Base-by-base conservation (phyloP, 2,888 invertebrate species). In the Euplexia lucipara region DNA sequence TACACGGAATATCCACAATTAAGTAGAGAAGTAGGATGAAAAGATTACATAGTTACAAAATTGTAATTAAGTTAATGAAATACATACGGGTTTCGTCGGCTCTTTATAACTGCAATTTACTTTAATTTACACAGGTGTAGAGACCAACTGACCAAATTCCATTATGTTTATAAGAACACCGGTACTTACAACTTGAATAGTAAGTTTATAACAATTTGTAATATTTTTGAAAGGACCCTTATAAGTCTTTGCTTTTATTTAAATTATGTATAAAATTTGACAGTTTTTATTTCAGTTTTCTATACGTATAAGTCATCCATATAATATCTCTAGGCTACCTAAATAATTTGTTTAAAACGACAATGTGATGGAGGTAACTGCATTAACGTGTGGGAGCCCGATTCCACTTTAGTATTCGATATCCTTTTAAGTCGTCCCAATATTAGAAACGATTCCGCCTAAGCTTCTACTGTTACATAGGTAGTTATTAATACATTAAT, bases 11-110 rank as follows among this genome's bases (percentile, higher is more conserved):
- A n/a, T n/a, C n/a, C n/a, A 45, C 54, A 62, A 74, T 78, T 74
- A 78, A 22, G 10, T 20, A 6, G 16, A 49, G 53, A 74, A 78
- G n/a, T 61, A 78, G 66, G 49, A 73, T 73, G 60, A 65, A 73
- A 78, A 78, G 51, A 61, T 57, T 53, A 39, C 63, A 42, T 20
- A 60, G 63, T 70, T 56, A 12, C 48, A 54, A 78, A 66, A 54
- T 59, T 45, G 1, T 26, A 72, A 69, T 59, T 16, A 59, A 22
- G 18, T 30, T 51, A 77, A 71, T 71, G 71, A 34, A 53, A 34
- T 26, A 57, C 44, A 60, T 20, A 57, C 44, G 8, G 47, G 70
- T 61, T 61, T 57, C 34, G 71, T 70, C 35, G 22, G 32, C n/a
- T 20, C 16, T 67, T 32, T 39, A 39, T 9, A 22, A 44, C 6